phyloP scores from a whole-genome alignment of 2,888 invertebrate species.

The Boloria euphrosyne region DNA sequence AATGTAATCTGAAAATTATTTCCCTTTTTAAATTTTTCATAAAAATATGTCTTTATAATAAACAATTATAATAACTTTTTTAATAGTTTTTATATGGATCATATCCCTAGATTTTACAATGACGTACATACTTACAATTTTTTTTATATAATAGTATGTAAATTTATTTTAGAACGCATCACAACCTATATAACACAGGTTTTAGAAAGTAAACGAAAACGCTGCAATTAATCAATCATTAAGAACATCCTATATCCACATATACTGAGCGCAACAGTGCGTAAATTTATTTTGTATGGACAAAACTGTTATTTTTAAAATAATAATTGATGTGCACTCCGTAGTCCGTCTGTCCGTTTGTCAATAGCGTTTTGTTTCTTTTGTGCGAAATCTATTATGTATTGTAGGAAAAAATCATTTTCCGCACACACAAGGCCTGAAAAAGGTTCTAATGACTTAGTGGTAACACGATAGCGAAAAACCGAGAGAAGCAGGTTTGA shows the following conservation, averaged over 20 bases:
- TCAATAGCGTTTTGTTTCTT: constrained; percentile 60
- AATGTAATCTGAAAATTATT: no score
- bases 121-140: no score
- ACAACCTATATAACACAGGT: constrained; percentile 51
- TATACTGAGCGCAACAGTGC: constrained; percentile 57
- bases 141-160: no score
- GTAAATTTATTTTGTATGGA: constrained; percentile 79
- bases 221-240: constrained; percentile 66
- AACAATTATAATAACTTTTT: no score
- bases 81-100: no score
- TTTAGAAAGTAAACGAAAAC: constrained; percentile 59
- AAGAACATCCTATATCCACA: constrained; percentile 67
- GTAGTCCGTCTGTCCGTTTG: constrained; percentile 64
- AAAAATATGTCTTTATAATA: no score
- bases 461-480: no score
- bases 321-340: constrained; percentile 76
- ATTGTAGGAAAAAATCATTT: constrained; percentile 8
- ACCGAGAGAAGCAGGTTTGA: no score
- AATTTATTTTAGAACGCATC: no score
- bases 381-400: constrained; percentile 66
- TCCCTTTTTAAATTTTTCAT: no score
- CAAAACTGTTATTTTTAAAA: constrained; percentile 82
- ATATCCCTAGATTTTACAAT: no score
- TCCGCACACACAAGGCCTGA: background rate
- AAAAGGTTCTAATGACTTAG: no score